Conservation (phyloP, 37 sponge, comb jelly and placozoan species). For the Cladorhizidae sp. region DNA sequence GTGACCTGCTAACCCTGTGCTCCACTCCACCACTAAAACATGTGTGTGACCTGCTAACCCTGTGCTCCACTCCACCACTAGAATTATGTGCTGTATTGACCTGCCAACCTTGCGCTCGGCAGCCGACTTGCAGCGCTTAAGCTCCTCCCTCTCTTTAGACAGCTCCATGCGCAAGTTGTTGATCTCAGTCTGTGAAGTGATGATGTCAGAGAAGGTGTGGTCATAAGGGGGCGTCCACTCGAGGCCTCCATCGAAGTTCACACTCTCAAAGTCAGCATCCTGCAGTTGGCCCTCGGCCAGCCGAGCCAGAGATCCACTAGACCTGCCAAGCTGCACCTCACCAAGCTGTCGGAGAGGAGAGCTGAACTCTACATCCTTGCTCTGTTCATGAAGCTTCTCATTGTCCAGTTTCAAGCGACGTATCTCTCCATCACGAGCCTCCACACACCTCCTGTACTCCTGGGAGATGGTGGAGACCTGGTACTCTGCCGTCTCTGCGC, state of each 20-base stretch:
- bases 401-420: constrained; percentile 43
- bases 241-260: constrained; percentile 9
- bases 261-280: constrained; percentile 4
- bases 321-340: not conserved
- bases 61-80: too few relatives aligned
- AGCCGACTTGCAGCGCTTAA: constrained; percentile 61
- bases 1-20: too few relatives aligned
- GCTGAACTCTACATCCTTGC: not conserved
- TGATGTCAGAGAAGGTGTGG: constrained; percentile 44
- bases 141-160: constrained; percentile 44
- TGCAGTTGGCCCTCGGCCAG: not conserved
- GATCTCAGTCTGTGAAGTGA: constrained; percentile 58
- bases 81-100: too few relatives aligned
- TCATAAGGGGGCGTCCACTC: constrained; percentile 14
- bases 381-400: constrained; percentile 52
- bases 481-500: constrained; percentile 80
- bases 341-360: constrained; percentile 40
- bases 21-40: too few relatives aligned
- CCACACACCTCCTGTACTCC: constrained; percentile 77
- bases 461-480: constrained; percentile 82
- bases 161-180: constrained; percentile 63
- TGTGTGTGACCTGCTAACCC: too few relatives aligned
- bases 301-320: not conserved
- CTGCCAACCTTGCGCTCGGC: constrained; percentile 55
- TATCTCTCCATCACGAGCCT: constrained; percentile 71